phyloP scores from a whole-genome alignment of 1,140 invertebrate genomes.

The Gonatopus flavifemur region DNA sequence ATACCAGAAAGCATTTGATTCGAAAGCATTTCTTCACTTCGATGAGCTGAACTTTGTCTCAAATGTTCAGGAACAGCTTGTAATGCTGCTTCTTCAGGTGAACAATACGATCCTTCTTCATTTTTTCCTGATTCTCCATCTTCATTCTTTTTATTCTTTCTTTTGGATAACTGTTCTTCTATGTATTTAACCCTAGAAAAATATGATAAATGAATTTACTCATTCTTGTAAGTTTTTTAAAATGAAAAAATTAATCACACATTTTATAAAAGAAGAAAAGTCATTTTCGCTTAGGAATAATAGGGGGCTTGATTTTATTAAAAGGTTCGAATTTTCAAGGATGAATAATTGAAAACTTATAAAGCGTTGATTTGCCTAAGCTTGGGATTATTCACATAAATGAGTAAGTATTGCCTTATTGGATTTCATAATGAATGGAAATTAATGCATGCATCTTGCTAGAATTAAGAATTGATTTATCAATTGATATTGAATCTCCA shows the following conservation, averaged over 20 bases:
- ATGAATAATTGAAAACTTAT: too few species aligned
- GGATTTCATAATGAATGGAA: too few species aligned
- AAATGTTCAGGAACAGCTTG: slow-evolving; percentile 86
- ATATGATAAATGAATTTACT: slow-evolving; percentile 12
- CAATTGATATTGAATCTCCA: too few species aligned
- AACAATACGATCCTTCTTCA: slow-evolving; percentile 70
- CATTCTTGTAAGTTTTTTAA: background rate
- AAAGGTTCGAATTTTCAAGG: too few species aligned
- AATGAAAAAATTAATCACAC: background rate
- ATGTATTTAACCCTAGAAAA: slow-evolving; percentile 90
- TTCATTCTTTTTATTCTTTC: slow-evolving; percentile 69
- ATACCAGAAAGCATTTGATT: slow-evolving; percentile 99
- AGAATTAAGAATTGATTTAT: too few species aligned
- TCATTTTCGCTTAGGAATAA: too few species aligned
- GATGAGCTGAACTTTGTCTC: slow-evolving; percentile 74
- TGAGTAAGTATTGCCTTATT: too few species aligned
- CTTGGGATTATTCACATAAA: too few species aligned
- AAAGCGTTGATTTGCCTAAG: too few species aligned
- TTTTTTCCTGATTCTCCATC: slow-evolving; percentile 42
- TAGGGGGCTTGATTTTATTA: too few species aligned
- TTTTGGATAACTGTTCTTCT: slow-evolving; percentile 87
- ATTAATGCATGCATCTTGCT: too few species aligned
- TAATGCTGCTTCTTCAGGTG: slow-evolving; percentile 84
- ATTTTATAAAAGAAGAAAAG: background rate
- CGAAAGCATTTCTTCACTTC: slow-evolving; percentile 97